Evolutionary conservation across 2,113 vertebrate genomes (phyloP), one percentile per base, ranked within the genome.

Genomic region (Lanius collurio): DNA sequence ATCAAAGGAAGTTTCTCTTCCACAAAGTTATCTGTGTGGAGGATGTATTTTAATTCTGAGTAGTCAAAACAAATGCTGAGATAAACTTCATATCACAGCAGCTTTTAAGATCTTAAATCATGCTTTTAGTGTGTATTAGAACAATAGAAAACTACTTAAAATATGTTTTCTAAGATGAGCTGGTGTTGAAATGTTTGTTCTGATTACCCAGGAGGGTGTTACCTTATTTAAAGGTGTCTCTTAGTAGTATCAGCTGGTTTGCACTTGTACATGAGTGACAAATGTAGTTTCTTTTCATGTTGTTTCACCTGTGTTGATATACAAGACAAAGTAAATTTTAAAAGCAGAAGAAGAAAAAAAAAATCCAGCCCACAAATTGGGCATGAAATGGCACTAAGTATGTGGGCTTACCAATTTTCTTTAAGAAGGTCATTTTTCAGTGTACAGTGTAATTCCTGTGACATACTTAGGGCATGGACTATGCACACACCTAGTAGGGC

Each of bases 401-500:
- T n/a, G 2, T 15, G 16, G 20, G 5, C 33, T 35, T 24, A 2
- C 9, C 18, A 42, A 17, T 37, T 47, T 52, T 7, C 50, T 35
- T 57, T 3, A 22, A 21, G 63, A 42, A 46, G 15, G 12, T 23
- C 7, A 0, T 22, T 80, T 76, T 31, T 33, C 31, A 9, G 15
- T 2, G 16, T 16, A 4, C 6, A 1, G 3, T 28, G 55, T 26
- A 44, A n/a, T n/a, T 87, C 55, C 14, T 46, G 73, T 4, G 13
- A 15, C 3, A 3, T 15, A 3, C 44, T 4, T 20, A 52, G n/a
- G 17, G n/a, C 21, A 1, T 3, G 10, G 30, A 4, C 20, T 2
- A 5, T 14, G 6, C 42, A 1, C 28, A 13, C n/a, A 4, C 30
- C 41, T 14, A 2, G n/a, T 6, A 9, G 57, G 63, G 57, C 26